phyloP scores from a whole-genome alignment of 2,113 vertebrate species.

The Tychaedon coryphoeus region DNA sequence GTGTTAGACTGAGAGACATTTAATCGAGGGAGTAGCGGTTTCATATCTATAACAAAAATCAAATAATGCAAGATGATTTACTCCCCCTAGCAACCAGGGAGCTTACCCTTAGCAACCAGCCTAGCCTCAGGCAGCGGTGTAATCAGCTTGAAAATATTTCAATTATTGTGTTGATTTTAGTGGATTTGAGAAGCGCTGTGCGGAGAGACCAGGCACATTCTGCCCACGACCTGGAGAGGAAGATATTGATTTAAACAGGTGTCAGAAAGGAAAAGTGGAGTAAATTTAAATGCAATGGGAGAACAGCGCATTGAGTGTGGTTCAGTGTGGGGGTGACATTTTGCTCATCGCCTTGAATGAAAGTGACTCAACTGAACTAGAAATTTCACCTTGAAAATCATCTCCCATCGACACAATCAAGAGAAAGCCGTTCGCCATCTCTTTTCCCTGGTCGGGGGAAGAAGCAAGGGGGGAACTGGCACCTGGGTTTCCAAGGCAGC shows the following conservation, averaged over 20 bases:
- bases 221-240: slow-evolving; percentile 98
- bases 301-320: slow-evolving; percentile 85
- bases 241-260: slow-evolving; percentile 99
- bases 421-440: slow-evolving; percentile 53
- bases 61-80: slow-evolving; percentile 99
- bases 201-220: slow-evolving; percentile 93
- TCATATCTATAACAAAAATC: slow-evolving; percentile 99
- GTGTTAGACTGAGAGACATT: slow-evolving; percentile 99
- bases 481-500: neutral
- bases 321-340: slow-evolving; percentile 93
- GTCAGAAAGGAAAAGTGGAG: slow-evolving; percentile 98
- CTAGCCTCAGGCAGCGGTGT: slow-evolving; percentile 96
- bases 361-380: slow-evolving; percentile 91
- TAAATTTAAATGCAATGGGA: slow-evolving; percentile 99
- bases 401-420: slow-evolving; percentile 82
- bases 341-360: slow-evolving; percentile 90
- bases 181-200: slow-evolving; percentile 99
- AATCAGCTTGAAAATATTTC: slow-evolving; percentile 99
- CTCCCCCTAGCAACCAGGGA: slow-evolving; percentile 99
- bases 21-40: slow-evolving; percentile 99
- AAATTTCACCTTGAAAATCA: slow-evolving; percentile 97
- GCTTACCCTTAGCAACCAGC: slow-evolving; percentile 99
- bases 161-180: slow-evolving; percentile 99
- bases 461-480: fast-evolving
- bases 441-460: neutral